phyloP scores from a whole-genome alignment of 1,140 invertebrate genomes.

The Heliothis virescens region DNA sequence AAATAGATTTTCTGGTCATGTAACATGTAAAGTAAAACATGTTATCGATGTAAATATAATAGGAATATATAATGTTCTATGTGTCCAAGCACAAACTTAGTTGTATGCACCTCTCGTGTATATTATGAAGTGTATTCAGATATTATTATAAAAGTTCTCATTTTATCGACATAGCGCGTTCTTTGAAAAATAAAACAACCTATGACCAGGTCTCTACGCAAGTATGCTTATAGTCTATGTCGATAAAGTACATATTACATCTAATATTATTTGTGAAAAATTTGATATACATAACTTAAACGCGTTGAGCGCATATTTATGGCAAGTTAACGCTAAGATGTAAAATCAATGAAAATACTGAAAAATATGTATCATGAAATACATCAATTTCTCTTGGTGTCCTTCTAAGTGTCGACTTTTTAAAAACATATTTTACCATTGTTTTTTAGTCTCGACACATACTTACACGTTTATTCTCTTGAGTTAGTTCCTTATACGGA shows the following conservation, averaged over 20 bases:
- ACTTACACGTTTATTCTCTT: background rate
- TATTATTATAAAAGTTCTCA: background rate
- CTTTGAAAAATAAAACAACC: too few relatives aligned
- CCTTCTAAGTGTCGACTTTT: background rate
- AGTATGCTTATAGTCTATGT: background rate
- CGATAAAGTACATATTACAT: background rate
- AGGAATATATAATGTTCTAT: background rate
- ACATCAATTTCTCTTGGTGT: background rate
- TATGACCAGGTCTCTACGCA: too few relatives aligned
- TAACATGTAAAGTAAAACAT: background rate
- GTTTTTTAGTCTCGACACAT: background rate
- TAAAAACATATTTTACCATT: background rate
- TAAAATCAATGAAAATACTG: background rate
- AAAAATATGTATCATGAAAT: background rate
- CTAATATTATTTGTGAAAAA: background rate
- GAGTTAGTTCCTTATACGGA: slow-evolving; percentile 15
- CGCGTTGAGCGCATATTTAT: background rate
- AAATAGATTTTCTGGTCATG: slow-evolving; percentile 10
- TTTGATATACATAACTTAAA: background rate
- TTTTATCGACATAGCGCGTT: background rate
- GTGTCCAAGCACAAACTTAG: slow-evolving; percentile 25
- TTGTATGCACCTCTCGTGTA: slow-evolving; percentile 9
- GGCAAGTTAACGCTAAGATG: background rate
- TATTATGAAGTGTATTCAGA: slow-evolving; percentile 11
- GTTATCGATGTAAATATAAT: slow-evolving; percentile 26